phyloP scores from a whole-genome alignment of 2,888 invertebrate genomes.

The Cataglyphis livida region DNA sequence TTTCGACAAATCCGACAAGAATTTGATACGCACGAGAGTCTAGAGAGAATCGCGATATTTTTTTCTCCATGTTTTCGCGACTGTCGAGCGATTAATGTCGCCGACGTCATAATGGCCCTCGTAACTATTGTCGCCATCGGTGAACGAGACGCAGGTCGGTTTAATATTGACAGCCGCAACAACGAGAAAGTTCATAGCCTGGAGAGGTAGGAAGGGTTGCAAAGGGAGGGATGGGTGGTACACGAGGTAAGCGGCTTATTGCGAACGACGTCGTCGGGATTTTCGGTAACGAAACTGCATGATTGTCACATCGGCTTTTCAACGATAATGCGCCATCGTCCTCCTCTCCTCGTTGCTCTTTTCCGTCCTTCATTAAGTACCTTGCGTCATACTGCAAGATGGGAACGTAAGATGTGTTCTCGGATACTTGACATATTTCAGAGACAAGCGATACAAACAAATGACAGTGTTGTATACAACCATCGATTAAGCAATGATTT shows the following conservation, averaged over 20 bases:
- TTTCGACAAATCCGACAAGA: neutral
- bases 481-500: neutral
- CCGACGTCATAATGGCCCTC: slow-evolving; percentile 18
- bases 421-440: neutral
- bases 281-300: slow-evolving; percentile 66
- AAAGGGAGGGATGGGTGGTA: slow-evolving; percentile 31
- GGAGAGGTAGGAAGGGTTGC: slow-evolving; percentile 29
- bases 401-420: neutral
- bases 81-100: slow-evolving; percentile 23
- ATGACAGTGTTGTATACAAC: neutral
- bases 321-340: slow-evolving; percentile 48
- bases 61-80: neutral
- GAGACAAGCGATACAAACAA: neutral
- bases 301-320: slow-evolving; percentile 63
- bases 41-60: neutral
- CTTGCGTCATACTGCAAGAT: neutral
- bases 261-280: slow-evolving; percentile 72
- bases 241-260: slow-evolving; percentile 76
- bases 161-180: slow-evolving; percentile 70
- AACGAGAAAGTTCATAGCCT: slow-evolving; percentile 62
- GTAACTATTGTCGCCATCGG: slow-evolving; percentile 33
- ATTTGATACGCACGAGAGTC: neutral
- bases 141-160: slow-evolving; percentile 39
- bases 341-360: slow-evolving; percentile 14
- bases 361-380: slow-evolving; percentile 37